A percentile compares a stretch with the other conserved stretches of the same genome.
phyloP scores from a whole-genome alignment of 2,888 invertebrate genomes.

The Steinernema carpocapsae region DNA sequence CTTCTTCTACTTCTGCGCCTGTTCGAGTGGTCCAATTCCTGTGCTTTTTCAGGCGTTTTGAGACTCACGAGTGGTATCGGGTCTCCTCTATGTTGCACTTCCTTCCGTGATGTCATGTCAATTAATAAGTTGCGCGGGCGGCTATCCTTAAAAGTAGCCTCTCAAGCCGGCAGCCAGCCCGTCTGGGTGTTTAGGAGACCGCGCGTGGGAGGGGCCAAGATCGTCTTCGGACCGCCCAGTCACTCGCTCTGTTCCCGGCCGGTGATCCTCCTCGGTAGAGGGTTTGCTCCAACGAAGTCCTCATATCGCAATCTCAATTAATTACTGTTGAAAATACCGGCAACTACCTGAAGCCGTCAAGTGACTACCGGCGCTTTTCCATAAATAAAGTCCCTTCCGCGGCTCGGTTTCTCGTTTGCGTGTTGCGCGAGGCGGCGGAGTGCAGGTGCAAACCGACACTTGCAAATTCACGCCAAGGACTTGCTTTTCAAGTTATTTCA shows the following conservation, averaged over 20 bases:
- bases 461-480: background rate
- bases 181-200: background rate
- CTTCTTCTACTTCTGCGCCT: background rate
- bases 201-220: constrained; percentile 35
- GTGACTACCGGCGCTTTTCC: background rate
- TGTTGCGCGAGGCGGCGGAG: background rate
- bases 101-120: background rate
- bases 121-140: constrained; percentile 25
- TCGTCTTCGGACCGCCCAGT: constrained; percentile 30
- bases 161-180: constrained; percentile 8
- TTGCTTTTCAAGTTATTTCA: constrained; percentile 9
- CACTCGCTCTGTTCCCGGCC: background rate
- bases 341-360: background rate
- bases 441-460: constrained; percentile 10
- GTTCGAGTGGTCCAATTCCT: background rate
- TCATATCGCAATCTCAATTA: constrained; percentile 32
- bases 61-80: background rate
- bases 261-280: constrained; percentile 26
- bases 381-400: constrained; percentile 7
- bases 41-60: background rate
- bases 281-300: constrained; percentile 26
- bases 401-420: constrained; percentile 2
- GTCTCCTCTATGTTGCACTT: constrained; percentile 27
- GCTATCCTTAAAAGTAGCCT: constrained; percentile 24
- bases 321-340: constrained; percentile 8